Evolutionary conservation across 2,888 invertebrate genomes (phyloP), one percentile per base, ranked within the genome.

Genomic region (Orthosia cruda): DNA sequence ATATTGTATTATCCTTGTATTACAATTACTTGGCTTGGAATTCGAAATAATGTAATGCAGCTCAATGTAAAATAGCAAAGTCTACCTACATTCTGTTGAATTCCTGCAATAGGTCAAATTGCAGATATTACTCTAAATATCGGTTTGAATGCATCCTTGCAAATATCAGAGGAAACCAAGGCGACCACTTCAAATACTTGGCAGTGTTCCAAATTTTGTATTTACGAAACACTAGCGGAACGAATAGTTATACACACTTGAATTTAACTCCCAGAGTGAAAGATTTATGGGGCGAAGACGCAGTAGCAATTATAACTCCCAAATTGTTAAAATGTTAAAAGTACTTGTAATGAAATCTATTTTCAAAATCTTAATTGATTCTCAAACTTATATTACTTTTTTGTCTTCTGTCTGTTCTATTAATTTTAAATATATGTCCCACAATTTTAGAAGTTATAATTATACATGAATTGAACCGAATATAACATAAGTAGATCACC

Each of bases 71-170:
- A 79, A 67, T 40, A 52, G 62, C 61, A 63, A 71, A 18, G 58
- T 76, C 70, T 74, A 63, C 71, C 70, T 74, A 61, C 68, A 81
- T 81, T 85, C 61, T 74, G 69, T 68, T 59, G 62, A 18, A 74
- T 78, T 80, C 80, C 57, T 69, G 82, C 83, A 85, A 81, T 83
- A 85, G 83, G 79, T 87, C 81, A 85, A 74, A 83, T 73, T 77
- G 67, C 71, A 74, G 58, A 77, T 71, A 79, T 75, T 63, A 79
- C 70, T 84, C 74, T 74, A 74, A 83, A 77, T 67, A 80, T 77
- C 64, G 54, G 62, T 81, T 80, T 55, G 57, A 74, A 80, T 83
- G 69, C 75, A 80, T 68, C 63, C 66, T 63, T 69, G 62, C 65
- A 77, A 86, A 85, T 84, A 78, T 74, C 77, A 86, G 54, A 77